These are phyloP conservation scores for Dichetophora obliterata DNA, from an alignment of 2,888 invertebrate species.

Conservation along the genomic window DNA sequence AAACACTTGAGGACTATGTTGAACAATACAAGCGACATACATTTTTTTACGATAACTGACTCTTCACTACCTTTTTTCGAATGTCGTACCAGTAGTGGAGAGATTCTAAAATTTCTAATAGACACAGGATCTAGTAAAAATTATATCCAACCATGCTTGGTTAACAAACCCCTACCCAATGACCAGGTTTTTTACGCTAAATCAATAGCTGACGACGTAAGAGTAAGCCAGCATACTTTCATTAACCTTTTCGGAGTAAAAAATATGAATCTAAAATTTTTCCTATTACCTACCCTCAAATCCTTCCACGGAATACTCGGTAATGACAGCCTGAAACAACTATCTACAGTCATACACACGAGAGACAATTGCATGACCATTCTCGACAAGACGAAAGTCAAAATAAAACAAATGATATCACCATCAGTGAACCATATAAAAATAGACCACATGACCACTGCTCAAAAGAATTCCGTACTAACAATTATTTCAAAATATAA, in stretches of 20 bases:
- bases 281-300: background rate
- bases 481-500: no score
- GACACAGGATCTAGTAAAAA: conserved; percentile 18
- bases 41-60: conserved; percentile 3
- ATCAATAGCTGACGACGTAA: background rate
- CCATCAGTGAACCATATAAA: no score
- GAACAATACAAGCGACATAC: background rate
- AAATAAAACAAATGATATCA: no score
- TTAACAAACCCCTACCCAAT: background rate
- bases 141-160: background rate
- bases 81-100: background rate
- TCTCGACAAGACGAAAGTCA: no score
- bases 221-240: background rate
- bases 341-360: no score
- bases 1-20: no score
- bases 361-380: no score
- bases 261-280: background rate
- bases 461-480: no score
- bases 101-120: background rate
- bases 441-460: no score
- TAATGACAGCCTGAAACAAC: no score
- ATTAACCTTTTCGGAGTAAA: background rate
- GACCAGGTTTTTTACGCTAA: background rate
- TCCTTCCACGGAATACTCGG: background rate
- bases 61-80: background rate